Base-by-base conservation (phyloP, 2,888 invertebrate genomes). In the Drosophila recens region DNA sequence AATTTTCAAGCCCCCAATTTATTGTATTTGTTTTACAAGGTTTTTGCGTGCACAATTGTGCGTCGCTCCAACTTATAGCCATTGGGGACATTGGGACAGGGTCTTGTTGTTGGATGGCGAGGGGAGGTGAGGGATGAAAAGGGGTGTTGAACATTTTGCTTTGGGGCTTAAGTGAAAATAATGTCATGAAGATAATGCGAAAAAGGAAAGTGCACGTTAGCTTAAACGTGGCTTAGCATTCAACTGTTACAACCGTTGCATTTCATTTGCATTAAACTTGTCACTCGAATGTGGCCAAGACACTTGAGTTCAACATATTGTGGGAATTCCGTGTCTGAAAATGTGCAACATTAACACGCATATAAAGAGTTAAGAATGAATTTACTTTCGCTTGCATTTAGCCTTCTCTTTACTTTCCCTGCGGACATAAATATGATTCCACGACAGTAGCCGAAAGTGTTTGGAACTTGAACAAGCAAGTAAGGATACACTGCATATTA, bases 1-100 rank as follows among this genome's bases (percentile, higher is more conserved):
- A 75, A 79, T 67, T 79, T 69, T 40, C 83, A 84, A 84, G 87
- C 85, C 80, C 73, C 59, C 67, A 87, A 84, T 84, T 84, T 84
- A 84, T 84, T 84, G 82, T 87, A 79, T 87, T 84, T 84, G 84
- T 87, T 87, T 87, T 84, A 85, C 85, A 84, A 82, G 84, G 85
- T 87, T 84, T 87, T 80, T 84, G 82, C 87, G 82, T 87, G 87
- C 75, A 80, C 75, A 84, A 84, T 78, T 71, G 81, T 75, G 79
- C 68, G 77, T 83, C 36, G 57, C 42, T 46, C 57, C 78, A 69
- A 78, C 80, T 82, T 85, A 72, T 80, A 71, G 67, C 52, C 43
- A 58, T n/a, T n/a, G 36, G 23, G 27, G n/a, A 36, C 15, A 20
- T 45, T 42, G 58, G 48, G 27, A 48, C 27, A 38, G 15, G 15